A percentile compares a stretch with the other conserved stretches of the same genome.
phyloP scores from a whole-genome alignment of 2,888 invertebrate species.

The Synanthedon tipuliformis region DNA sequence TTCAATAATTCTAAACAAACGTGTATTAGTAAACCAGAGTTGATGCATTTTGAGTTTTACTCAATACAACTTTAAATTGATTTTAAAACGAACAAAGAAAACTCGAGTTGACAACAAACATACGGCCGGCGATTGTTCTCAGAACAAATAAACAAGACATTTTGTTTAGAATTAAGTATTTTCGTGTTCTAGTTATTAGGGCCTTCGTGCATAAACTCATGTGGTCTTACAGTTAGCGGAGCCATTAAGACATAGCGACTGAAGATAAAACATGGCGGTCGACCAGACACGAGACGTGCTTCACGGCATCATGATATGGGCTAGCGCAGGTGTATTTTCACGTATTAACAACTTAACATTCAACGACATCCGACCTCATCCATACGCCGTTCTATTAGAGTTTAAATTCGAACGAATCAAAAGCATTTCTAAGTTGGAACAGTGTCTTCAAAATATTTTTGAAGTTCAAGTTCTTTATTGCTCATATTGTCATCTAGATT shows the following conservation, averaged over 20 bases:
- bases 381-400: conserved; percentile 2
- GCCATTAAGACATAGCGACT: conserved; percentile 49
- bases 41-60: no score
- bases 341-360: conserved; percentile 23
- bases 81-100: no score
- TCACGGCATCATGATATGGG: conserved; percentile 53
- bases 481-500: conserved; percentile 55
- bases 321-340: conserved; percentile 48
- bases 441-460: conserved; percentile 20
- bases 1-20: no score
- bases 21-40: no score
- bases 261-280: conserved; percentile 44
- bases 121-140: neutral
- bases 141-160: neutral
- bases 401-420: conserved; percentile 10
- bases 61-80: no score
- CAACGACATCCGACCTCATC: neutral
- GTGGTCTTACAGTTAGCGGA: conserved; percentile 44
- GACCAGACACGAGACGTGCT: conserved; percentile 47
- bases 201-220: conserved; percentile 25
- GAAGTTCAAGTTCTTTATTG: conserved; percentile 46
- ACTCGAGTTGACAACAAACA: no score
- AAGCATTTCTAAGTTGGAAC: conserved; percentile 5
- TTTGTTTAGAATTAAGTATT: neutral
- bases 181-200: conserved; percentile 25